phyloP scores from a whole-genome alignment of 2,113 vertebrate genomes.

The Mus musculus region GRCm39 chr12:103659001-103659500 shows the following conservation, averaged over 20 bases:
- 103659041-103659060: neutral
- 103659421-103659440: neutral
- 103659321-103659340: neutral
- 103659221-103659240: neutral
- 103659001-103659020: neutral
- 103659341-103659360: neutral
- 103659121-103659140: neutral
- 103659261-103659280: neutral
- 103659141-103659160: neutral
- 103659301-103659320: neutral
- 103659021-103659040: too few relatives aligned
- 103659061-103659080: neutral
- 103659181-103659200: neutral
- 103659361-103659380: neutral
- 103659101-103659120: too few relatives aligned
- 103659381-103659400: neutral
- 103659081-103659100: neutral
- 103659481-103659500: neutral
- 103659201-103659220: neutral
- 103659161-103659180: too few relatives aligned
- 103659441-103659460: neutral
- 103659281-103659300: neutral
- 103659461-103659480: neutral
- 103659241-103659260: too few relatives aligned
- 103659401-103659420: neutral